Conservation (phyloP, 92 coral and sea anemone species). For the Phenganax subtilis region DNA sequence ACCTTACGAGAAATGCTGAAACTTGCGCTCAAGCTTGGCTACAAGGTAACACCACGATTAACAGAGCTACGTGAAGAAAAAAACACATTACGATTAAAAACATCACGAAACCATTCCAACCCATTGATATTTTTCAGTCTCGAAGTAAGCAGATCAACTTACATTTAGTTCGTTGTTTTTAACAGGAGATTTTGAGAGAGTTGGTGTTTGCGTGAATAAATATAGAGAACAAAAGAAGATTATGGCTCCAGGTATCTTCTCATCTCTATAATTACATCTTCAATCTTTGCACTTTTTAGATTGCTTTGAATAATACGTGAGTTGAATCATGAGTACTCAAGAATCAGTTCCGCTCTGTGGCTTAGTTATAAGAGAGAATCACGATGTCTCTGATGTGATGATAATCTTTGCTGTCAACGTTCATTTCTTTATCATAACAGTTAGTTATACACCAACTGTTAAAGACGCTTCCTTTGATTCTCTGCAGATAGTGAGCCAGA, state of each 20-base stretch:
- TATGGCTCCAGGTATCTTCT: slow-evolving; percentile 79
- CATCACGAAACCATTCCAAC: neutral
- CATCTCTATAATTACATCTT: neutral
- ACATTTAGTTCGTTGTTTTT: neutral
- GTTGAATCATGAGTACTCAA: neutral
- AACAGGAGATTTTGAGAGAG: slow-evolving; percentile 65
- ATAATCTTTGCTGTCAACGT: no score
- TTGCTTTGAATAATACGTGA: neutral
- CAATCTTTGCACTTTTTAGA: neutral
- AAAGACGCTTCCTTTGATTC: neutral
- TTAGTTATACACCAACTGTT: no score
- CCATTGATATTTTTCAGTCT: neutral
- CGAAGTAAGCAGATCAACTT: neutral
- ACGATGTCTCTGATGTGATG: no score
- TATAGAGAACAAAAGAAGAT: slow-evolving; percentile 75
- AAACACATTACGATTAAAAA: neutral
- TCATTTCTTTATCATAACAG: no score
- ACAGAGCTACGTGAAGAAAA: neutral
- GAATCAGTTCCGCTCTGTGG: neutral
- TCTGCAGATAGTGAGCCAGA: slow-evolving; percentile 74
- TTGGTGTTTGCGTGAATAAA: slow-evolving; percentile 67
- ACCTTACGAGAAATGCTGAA: slow-evolving; percentile 67
- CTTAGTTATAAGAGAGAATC: neutral
- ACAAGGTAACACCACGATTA: slow-evolving; percentile 47
- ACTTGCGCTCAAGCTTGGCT: slow-evolving; percentile 71